These are phyloP conservation scores for Ascaphus truei DNA, from an alignment of 2,113 vertebrate species.

Conservation along the genomic window DNA sequence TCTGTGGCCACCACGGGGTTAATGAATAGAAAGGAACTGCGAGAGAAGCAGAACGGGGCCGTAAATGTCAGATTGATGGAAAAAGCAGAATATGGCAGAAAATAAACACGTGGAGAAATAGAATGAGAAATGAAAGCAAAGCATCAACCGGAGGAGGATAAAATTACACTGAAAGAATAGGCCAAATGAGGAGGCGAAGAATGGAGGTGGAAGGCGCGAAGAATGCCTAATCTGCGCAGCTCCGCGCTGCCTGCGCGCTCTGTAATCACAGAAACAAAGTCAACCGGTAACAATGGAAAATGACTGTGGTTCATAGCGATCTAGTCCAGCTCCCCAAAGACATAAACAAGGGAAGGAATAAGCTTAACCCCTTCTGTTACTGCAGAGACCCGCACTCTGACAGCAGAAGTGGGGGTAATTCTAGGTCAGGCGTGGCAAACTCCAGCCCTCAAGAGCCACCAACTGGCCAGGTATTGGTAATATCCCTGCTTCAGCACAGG, in stretches of 20 bases:
- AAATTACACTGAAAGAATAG: conserved; percentile 12
- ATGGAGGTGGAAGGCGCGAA: not conserved
- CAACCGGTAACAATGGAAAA: conserved; percentile 3
- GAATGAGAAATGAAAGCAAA: conserved; percentile 14
- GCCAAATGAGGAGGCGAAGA: conserved; percentile 5
- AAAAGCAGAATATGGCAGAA: conserved; percentile 1
- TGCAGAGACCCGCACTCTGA: not conserved
- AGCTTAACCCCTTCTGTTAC: not conserved
- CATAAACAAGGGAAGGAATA: not conserved
- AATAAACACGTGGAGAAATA: conserved; percentile 15
- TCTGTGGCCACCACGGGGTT: not conserved
- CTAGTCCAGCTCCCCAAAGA: not conserved
- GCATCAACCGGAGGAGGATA: too few species aligned
- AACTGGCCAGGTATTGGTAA: too few species aligned
- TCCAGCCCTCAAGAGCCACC: too few species aligned
- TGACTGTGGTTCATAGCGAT: conserved; percentile 1
- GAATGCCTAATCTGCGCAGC: conserved; percentile 12
- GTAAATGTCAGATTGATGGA: not conserved
- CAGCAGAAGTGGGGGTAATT: not conserved
- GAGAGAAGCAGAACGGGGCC: not conserved
- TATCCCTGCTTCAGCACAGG: too few species aligned
- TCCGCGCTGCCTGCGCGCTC: not conserved
- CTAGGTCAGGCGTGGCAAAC: too few species aligned
- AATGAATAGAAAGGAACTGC: not conserved
- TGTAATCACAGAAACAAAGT: conserved; percentile 25